Evolutionary conservation across 2,888 invertebrate species (phyloP), one percentile per base, ranked within the genome.

Genomic region (Lepidochrysops patricia): DNA sequence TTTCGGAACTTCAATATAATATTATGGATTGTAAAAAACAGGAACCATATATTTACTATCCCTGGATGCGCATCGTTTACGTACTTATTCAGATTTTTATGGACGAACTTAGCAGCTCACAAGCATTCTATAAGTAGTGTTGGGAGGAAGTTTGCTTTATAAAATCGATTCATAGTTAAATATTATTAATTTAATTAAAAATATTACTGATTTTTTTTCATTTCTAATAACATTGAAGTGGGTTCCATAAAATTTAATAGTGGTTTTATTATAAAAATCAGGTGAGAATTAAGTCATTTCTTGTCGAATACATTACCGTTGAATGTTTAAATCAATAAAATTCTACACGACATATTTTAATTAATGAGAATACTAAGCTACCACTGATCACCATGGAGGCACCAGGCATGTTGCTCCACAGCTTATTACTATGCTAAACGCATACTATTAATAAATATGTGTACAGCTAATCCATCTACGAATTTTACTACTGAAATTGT

Each of bases 41-140:
- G 37, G 37, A 37, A 54, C 52, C 52, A 13, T 13, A 27, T 56
- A 57, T 57, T 61, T 43, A 56, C 61, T 57, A 65, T 66, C 66
- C 68, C 69, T 65, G 68, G 69, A 72, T 72, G 72, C 70, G 71
- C 72, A 70, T 69, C 67, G 68, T 66, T 68, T 69, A 65, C 65
- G 60, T 63, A 64, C 70, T 70, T 74, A 75, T 76, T 76, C 74
- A 77, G 70, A 43, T 75, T 78, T 72, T 76, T 73, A 78, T 72
- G 71, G 67, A 63, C 71, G 66, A 65, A 66, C 63, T 67, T 64
- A 67, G 68, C 68, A 64, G 71, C 66, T 75, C 78, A 75, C 70
- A 74, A 60, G 62, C 70, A 68, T 65, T 68, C 70, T 71, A 72
- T 69, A 70, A 67, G 69, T 70, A 67, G 71, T 64, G 62, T 62